Evolutionary conservation across 1,140 invertebrate genomes (phyloP).

Genomic region (Manduca sexta): DNA sequence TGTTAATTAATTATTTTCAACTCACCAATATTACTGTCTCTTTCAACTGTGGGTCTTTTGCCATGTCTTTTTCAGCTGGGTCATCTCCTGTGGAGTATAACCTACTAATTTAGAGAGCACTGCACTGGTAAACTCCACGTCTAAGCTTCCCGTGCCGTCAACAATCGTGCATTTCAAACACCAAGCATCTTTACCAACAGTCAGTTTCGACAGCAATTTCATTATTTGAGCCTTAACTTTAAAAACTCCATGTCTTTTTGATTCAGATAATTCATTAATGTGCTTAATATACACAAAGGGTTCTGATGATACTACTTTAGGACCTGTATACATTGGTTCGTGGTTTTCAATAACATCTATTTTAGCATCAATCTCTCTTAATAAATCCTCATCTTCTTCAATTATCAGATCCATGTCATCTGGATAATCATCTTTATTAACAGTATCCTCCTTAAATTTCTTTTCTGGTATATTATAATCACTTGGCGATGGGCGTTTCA

Average conservation of each 20-base stretch:
- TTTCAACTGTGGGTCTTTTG: constrained; percentile 40
- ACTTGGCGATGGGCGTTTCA: constrained; percentile 28
- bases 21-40: constrained; percentile 42
- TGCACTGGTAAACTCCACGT: constrained; percentile 55
- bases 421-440: constrained; percentile 31
- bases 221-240: constrained; percentile 57
- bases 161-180: constrained; percentile 52
- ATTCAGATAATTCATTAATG: constrained; percentile 43
- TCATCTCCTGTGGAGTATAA: constrained; percentile 52
- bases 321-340: constrained; percentile 12
- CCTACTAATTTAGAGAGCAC: constrained; percentile 53
- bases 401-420: constrained; percentile 38
- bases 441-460: constrained; percentile 30
- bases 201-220: constrained; percentile 50
- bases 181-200: constrained; percentile 50
- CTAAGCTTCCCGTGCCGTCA: constrained; percentile 53
- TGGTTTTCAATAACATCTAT: constrained; percentile 22
- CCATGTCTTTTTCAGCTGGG: constrained; percentile 47
- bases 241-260: constrained; percentile 43
- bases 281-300: constrained; percentile 66
- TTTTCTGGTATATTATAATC: constrained; percentile 35
- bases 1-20: too few relatives aligned
- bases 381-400: constrained; percentile 46
- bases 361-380: constrained; percentile 43
- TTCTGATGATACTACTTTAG: constrained; percentile 29